Base-by-base conservation (phyloP, 2,113 vertebrate genomes). In the Rhinogobius similis region DNA sequence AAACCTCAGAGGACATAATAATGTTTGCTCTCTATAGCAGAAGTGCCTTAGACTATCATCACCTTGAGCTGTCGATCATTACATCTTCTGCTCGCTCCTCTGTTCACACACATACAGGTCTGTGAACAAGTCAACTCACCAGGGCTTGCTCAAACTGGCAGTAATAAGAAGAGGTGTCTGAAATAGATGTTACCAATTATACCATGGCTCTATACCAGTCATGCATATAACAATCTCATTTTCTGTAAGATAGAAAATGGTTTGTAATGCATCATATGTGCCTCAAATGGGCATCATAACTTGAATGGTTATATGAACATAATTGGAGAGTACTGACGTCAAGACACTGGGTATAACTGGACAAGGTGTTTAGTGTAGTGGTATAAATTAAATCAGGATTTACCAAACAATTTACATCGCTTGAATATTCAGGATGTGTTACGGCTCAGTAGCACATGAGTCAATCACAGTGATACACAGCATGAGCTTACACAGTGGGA, bases 171-270 rank as follows among this genome's bases (percentile, higher is more conserved):
- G 29, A 12, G 46, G 62, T 48, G 29, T 36, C 61, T 62, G 66
- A 63, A 63, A 71, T 67, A 72, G 62, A 77, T 55, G 12, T 77
- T 87, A 68, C 79, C 72, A 77, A 83, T 86, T 82, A 50, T 50
- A 21, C 20, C 44, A 81, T 27, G 10, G 36, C 55, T 27, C 69
- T 32, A 70, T 76, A 21, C 27, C 52, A 61, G 70, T 68, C 48
- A 62, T 50, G 16, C 5, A 46, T 46, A 46, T 7, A 5, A 46
- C 32, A 46, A 46, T 46, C 16, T 46, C 20, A 50, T 10, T 1
- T 21, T 20, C 18, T 50, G n/a, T 50, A 18, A 50, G 43, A 20
- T 46, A 20, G 43, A 46, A 46, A 46, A 18, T 46, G 43, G 43
- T 46, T 46, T 46, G 43, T 46, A 46, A 46, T 18, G 16, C 5